Base-by-base conservation (phyloP, 2,113 vertebrate species). In the Melospiza georgiana region DNA sequence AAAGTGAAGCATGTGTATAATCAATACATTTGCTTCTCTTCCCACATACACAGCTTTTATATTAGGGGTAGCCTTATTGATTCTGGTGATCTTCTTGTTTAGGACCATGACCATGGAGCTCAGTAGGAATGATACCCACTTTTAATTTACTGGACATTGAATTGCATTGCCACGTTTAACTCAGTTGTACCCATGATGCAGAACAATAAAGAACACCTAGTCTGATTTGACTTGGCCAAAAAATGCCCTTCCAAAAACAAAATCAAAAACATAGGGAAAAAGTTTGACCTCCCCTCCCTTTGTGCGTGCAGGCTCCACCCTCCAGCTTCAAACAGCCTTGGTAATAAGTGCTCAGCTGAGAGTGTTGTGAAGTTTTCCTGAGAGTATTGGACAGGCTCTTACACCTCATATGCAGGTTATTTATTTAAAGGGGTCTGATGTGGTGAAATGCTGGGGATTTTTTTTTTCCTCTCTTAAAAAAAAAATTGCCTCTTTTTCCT, bases 301-400 rank as follows among this genome's bases (percentile, higher is more conserved):
- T 2, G 3, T 1, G 0, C 1, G 1, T 46, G 11, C 22, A 35
- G 17, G 5, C 21, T 19, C 5, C 3, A 33, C 9, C 6, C 2
- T 8, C 11, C 27, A 18, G 30, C 27, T 77, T 92, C 59, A 48
- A 67, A 80, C 20, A 74, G 35, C n/a, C 39, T 81, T 71, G 55
- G 6, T 62, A 43, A 54, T 49, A 71, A 49, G 16, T 43, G 24
- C 52, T 67, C 12, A n/a, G 13, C 18, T 89, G 43, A 79, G 41
- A 57, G n/a, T 24, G 25, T 15, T 80, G 18, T 59, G 28, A 58
- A 55, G 33, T 65, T 92, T 49, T 58, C 57, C 16, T 31, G 44
- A 82, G 11, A 8, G 5, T 82, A 6, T 46, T 87, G 49, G 35
- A 8, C 48, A 68, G 72, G 8, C 48, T 84, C 65, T 46, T 51